Percentiles rank a stretch among this genome's conserved stretches.
These are phyloP conservation scores for Corythucha ciliata DNA, from an alignment of 2,888 invertebrate genomes.

Conservation along the genomic window DNA sequence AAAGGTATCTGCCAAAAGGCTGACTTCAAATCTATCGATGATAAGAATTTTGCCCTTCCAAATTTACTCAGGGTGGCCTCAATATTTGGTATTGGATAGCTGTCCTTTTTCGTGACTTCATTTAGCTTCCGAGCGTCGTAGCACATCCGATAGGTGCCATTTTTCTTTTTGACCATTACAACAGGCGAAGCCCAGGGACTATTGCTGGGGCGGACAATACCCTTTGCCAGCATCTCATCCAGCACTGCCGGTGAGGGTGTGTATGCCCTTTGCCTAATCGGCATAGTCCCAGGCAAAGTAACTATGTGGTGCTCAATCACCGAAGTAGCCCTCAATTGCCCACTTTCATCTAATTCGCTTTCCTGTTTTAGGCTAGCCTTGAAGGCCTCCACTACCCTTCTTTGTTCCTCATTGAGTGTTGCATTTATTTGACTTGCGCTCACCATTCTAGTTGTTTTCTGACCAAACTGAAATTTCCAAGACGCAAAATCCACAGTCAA, in stretches of 20 bases:
- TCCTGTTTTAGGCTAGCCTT: too few species aligned
- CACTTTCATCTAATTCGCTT: too few species aligned
- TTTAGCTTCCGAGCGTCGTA: slow-evolving; percentile 31
- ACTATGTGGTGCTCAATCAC: not conserved
- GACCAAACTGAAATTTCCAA: too few species aligned
- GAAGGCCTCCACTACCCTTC: too few species aligned
- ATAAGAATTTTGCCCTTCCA: slow-evolving; percentile 18
- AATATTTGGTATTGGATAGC: slow-evolving; percentile 30
- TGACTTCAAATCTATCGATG: slow-evolving; percentile 28
- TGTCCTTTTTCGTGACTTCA: slow-evolving; percentile 26
- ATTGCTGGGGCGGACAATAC: slow-evolving; percentile 32
- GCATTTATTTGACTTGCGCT: too few species aligned
- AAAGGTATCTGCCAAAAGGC: slow-evolving; percentile 32
- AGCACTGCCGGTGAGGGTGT: slow-evolving; percentile 27
- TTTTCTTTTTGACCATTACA: slow-evolving; percentile 32
- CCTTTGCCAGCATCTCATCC: slow-evolving; percentile 31
- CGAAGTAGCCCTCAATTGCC: not conserved
- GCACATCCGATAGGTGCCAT: slow-evolving; percentile 30
- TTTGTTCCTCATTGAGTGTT: too few species aligned
- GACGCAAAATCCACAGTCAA: too few species aligned
- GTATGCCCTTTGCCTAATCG: slow-evolving; percentile 1
- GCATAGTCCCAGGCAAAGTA: not conserved
- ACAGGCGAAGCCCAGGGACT: slow-evolving; percentile 36
- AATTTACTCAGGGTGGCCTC: slow-evolving; percentile 27
- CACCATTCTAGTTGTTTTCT: too few species aligned